Evolutionary conservation across 2,113 vertebrate genomes (phyloP).

Genomic region (Esox niger): DNA sequence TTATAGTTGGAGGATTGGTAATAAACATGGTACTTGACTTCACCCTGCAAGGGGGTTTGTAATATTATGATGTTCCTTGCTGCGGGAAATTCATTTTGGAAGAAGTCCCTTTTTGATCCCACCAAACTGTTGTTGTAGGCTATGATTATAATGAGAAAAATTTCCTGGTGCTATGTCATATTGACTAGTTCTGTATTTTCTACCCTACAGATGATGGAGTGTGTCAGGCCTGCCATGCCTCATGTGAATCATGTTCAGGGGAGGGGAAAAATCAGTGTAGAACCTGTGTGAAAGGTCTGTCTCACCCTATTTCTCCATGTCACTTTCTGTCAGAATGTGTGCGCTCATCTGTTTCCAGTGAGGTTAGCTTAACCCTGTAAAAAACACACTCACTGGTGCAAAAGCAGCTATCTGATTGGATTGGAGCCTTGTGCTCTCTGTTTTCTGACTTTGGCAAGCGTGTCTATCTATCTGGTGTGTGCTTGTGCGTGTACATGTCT

Average conservation of each 20-base stretch:
- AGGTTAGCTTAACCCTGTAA: neutral
- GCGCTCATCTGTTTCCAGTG: neutral
- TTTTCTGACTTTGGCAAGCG: neutral
- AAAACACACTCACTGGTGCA: neutral
- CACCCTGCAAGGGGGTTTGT: too few species aligned
- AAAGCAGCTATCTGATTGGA: neutral
- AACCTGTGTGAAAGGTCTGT: constrained; percentile 63
- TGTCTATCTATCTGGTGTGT: neutral
- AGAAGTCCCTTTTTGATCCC: too few species aligned
- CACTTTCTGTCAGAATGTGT: neutral
- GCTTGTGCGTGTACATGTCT: neutral
- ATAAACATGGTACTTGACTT: too few species aligned
- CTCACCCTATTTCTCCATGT: neutral
- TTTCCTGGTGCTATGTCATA: neutral
- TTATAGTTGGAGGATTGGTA: too few species aligned
- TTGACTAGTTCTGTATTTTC: constrained; percentile 4
- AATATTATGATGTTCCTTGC: too few species aligned
- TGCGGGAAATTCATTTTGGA: too few species aligned
- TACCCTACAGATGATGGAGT: constrained; percentile 53
- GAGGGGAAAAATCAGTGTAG: constrained; percentile 60
- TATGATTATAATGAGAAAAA: neutral
- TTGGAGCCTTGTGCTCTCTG: neutral
- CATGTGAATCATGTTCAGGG: constrained; percentile 68
- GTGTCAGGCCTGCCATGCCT: constrained; percentile 66
- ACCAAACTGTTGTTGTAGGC: too few species aligned